Base-by-base conservation (phyloP, 2,797 vertebrate genomes). In the Chiloscyllium punctatum region DNA sequence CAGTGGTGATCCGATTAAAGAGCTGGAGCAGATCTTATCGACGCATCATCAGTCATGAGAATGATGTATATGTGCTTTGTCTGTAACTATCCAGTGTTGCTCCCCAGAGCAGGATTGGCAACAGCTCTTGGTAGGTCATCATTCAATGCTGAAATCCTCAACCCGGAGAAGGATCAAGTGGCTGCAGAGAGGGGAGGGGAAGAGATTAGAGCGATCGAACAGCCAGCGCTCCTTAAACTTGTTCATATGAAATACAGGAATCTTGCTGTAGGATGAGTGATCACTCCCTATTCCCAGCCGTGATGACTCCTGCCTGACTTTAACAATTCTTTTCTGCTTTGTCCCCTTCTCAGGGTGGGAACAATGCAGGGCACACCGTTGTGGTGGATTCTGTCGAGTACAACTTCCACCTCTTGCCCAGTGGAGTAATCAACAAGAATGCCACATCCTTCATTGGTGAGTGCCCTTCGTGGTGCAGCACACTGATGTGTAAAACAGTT, bases 351-450 rank as follows among this genome's bases (percentile, higher is more conserved):
- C 95, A 98, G 98, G 98, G 98, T 27, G 98, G 98, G 30, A 98
- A 98, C 96, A 98, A 98, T 9, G 98, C 98, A 0, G 98, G 98
- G 51, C 98, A 98, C 96, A 98, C 98, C 0, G 98, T 98, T 96
- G 98, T 98, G 0, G 98, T 98, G 96, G 98, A 98, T 96, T 96
- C 97, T 0, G 98, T 98, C 96, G 98, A 98, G 97, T 98, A 98
- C 0, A 97, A 98, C 96, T 98, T 98, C 95, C 98, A 98, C 96
- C 97, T 98, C 94, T 96, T 98, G 96, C 98, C 98, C 95, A 98
- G 98, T 0, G 98, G 98, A 0, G 98, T 98, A 27, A 98, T 98
- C 96, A 98, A 98, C 97, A 98, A 97, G 96, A 98, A 97, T 42
- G 98, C 98, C 0, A 68, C 96, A 94, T 98, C 98, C 72, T 98